Base-by-base conservation (phyloP, 2,113 vertebrate genomes). In the Turnix velox region DNA sequence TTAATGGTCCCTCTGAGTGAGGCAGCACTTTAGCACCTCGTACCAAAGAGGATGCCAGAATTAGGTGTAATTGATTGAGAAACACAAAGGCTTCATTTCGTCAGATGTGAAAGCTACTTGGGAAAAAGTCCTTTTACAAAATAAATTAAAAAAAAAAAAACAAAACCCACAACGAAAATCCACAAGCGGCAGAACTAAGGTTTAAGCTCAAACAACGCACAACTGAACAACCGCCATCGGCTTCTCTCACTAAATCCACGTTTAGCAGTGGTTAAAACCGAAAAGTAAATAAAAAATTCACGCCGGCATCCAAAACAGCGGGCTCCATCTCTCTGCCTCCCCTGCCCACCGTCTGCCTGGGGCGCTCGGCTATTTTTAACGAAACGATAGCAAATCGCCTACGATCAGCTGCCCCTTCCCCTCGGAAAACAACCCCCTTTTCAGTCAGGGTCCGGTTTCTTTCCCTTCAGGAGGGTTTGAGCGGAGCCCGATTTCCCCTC, bases 1-100 rank as follows among this genome's bases (percentile, higher is more conserved):
- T 77, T 89, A 78, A 77, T 6, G 88, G 91, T 97, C 83, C 83
- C 88, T 83, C 87, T 79, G 94, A 84, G 84, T 93, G 95, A 97
- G 93, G 81, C 95, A 96, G 89, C 92, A 92, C 81, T 91, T 93
- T 77, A 73, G 91, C 76, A 65, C 91, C 85, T 81, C 48, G 91
- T 83, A 58, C 68, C 75, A 30, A 78, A 61, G 19, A 30, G 27
- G 83, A 73, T 14, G 94, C n/a, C 31, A 94, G 3, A 80, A 83
- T 52, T 76, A 96, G 58, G 87, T 93, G 30, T 91, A 84, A 95
- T 61, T 71, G 88, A 95, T 3, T 30, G 88, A 85, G 88, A 83
- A 84, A 87, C 13, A 81, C 24, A 80, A 87, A 67, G 69, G 66
- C 94, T 97, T 97, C 94, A 90, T 97, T 94, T 87, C 81, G 73